Evolutionary conservation across 2,888 invertebrate genomes (phyloP).

Genomic region (Yponomeuta sedellus): DNA sequence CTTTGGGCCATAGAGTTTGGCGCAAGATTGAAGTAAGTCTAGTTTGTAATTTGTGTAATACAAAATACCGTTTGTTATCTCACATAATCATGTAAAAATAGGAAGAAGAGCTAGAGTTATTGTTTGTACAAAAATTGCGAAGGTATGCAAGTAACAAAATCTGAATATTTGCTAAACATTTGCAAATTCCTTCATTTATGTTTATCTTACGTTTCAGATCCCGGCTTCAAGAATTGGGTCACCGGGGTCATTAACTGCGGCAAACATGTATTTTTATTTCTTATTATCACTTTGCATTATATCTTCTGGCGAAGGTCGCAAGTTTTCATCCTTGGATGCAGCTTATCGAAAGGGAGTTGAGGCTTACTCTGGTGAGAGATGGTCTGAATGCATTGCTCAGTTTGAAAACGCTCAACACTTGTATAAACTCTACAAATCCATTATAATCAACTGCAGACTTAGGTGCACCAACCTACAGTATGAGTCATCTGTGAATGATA

Average conservation of each 20-base stretch:
- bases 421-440: constrained; percentile 75
- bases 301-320: constrained; percentile 17
- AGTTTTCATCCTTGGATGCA: constrained; percentile 48
- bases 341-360: constrained; percentile 71
- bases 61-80: too few relatives aligned
- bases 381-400: constrained; percentile 81
- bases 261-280: background rate
- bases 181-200: background rate
- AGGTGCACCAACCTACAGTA: constrained; percentile 74
- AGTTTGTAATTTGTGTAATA: too few relatives aligned
- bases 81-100: too few relatives aligned
- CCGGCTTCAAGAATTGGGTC: background rate
- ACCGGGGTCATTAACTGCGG: background rate
- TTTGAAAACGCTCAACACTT: constrained; percentile 80
- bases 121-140: too few relatives aligned
- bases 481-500: constrained; percentile 59
- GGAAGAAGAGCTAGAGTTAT: too few relatives aligned
- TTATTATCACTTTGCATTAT: background rate
- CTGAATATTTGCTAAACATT: too few relatives aligned
- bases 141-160: too few relatives aligned
- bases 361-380: constrained; percentile 82
- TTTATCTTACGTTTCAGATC: background rate
- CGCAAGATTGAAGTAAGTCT: too few relatives aligned
- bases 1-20: too few relatives aligned
- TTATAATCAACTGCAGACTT: constrained; percentile 78